A percentile compares a stretch with the other conserved stretches of the same genome.
Evolutionary conservation across 2,113 vertebrate species (phyloP).

Genomic region (Gambusia affinis): DNA sequence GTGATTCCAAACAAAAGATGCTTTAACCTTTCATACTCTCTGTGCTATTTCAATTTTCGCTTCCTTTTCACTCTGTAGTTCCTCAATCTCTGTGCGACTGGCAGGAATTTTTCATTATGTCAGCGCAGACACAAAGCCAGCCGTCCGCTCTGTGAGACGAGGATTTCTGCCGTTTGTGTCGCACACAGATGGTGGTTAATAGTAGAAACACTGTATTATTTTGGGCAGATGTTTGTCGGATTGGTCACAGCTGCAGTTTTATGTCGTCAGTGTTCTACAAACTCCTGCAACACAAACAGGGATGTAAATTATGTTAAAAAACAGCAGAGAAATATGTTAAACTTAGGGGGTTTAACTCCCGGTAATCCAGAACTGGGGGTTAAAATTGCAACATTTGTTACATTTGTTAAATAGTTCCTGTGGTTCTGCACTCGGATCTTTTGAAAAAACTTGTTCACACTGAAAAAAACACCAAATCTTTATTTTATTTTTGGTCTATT

Average conservation of each 20-base stretch:
- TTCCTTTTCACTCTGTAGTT: background rate
- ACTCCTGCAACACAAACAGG: too few species aligned
- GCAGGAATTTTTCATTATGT: slow-evolving; percentile 27
- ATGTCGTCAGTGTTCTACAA: too few species aligned
- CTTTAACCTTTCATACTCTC: background rate
- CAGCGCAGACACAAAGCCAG: slow-evolving; percentile 1
- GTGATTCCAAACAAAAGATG: background rate
- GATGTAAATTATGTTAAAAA: background rate
- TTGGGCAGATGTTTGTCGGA: too few species aligned
- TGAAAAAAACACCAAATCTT: too few species aligned
- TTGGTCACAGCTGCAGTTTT: background rate
- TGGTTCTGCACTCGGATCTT: too few species aligned
- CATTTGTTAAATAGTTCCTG: too few species aligned
- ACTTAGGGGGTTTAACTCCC: too few species aligned
- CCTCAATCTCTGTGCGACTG: slow-evolving; percentile 8
- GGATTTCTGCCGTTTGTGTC: background rate
- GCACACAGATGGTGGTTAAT: background rate
- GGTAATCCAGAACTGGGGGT: too few species aligned
- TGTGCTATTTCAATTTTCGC: background rate
- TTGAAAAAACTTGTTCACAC: too few species aligned
- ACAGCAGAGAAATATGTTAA: too few species aligned
- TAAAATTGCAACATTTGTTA: too few species aligned
- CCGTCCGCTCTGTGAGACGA: background rate
- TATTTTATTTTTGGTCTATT: too few species aligned
- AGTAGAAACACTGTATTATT: background rate